These are phyloP conservation scores for Panurus biarmicus DNA, from an alignment of 2,113 vertebrate genomes.

Conservation along the genomic window DNA sequence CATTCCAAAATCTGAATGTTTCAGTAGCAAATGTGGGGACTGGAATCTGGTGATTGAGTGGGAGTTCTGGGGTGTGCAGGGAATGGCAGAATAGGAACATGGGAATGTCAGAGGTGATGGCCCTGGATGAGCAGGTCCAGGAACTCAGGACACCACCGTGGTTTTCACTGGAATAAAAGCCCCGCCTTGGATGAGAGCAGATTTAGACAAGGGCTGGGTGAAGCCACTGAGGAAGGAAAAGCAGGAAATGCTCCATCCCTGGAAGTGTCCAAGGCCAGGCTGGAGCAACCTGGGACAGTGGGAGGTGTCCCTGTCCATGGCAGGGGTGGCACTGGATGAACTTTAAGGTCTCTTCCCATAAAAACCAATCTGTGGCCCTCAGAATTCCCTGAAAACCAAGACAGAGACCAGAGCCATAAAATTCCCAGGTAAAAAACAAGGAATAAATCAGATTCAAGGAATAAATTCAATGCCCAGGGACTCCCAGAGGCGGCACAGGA, in stretches of 20 bases:
- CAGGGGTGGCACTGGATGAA: neutral
- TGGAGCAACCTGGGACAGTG: neutral
- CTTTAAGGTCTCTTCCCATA: neutral
- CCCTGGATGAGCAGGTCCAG: neutral
- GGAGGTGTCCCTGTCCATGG: neutral
- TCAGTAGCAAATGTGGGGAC: neutral
- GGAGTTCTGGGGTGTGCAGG: neutral
- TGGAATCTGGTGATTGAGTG: fast-evolving
- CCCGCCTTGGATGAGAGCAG: neutral
- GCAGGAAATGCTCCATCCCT: neutral
- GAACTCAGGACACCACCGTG: neutral
- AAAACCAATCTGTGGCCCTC: neutral
- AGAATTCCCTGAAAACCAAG: neutral
- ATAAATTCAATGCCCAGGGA: neutral
- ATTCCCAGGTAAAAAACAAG: neutral
- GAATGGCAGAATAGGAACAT: neutral
- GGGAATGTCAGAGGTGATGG: neutral
- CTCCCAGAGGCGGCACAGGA: neutral
- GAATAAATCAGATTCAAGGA: neutral
- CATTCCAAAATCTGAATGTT: neutral
- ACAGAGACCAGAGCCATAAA: neutral
- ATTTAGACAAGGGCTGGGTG: neutral
- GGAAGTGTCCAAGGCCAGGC: neutral
- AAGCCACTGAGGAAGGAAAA: neutral
- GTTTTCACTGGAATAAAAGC: neutral